phyloP scores from a whole-genome alignment of 2,113 vertebrate genomes.

The Sapajus apella region DNA sequence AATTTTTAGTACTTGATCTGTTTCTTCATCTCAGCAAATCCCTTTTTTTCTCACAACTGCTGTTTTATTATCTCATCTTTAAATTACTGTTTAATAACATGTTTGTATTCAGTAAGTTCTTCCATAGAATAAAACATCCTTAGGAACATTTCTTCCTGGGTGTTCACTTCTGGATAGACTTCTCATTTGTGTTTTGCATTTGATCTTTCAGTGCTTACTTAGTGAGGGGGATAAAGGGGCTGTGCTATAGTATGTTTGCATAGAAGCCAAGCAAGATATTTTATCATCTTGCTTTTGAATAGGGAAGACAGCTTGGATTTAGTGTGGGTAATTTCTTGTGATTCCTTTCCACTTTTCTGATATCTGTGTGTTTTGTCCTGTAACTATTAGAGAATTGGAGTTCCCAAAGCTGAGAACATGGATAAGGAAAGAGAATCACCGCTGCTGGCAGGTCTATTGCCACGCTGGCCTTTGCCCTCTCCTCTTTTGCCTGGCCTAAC shows the following conservation, averaged over 20 bases:
- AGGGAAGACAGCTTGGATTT: neutral
- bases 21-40: neutral
- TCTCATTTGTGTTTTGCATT: neutral
- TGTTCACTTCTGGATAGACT: neutral
- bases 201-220: neutral
- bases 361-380: neutral
- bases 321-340: neutral
- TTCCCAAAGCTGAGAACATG: neutral
- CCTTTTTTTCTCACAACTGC: neutral
- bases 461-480: neutral
- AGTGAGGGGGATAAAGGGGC: rapidly evolving
- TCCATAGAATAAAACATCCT: neutral
- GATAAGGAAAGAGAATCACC: neutral
- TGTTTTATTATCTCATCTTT: neutral
- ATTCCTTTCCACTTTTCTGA: neutral
- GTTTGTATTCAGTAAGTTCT: neutral
- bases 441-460: neutral
- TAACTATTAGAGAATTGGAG: neutral
- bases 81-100: neutral
- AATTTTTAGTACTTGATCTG: neutral
- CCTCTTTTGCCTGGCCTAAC: neutral
- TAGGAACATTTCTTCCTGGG: neutral
- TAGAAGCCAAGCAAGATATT: neutral
- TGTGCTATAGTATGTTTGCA: neutral
- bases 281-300: neutral